Base-by-base conservation (phyloP, 2,113 vertebrate genomes). In the Oryzias melastigma region DNA sequence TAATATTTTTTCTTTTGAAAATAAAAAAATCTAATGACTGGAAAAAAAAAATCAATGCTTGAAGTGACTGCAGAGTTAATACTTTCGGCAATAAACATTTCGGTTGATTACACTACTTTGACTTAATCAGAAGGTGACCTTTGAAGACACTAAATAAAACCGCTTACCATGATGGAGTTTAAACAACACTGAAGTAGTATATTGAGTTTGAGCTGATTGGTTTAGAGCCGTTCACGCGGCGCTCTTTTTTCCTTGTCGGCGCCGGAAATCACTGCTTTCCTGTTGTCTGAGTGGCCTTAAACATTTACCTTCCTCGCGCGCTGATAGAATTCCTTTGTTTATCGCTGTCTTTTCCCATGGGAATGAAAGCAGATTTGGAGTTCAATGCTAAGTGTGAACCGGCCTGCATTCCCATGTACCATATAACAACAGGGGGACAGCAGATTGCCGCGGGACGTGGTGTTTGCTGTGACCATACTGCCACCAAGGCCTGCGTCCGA, bases 141-240 rank as follows among this genome's bases (percentile, higher is more conserved):
- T 89, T 87, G 82, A 87, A 80, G 84, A 75, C 80, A 73, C 71
- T 82, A 75, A 84, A 88, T 88, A 86, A 88, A 87, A 87, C 63
- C 63, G 63, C 74, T 86, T 71, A 86, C 88, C 85, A 74, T 77
- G 80, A 85, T 74, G 63, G 87, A 88, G 84, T 88, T 90, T 80
- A 90, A 90, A 84, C 75, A 75, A 76, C 84, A 80, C 77, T 69
- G 75, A 81, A 90, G 89, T 82, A 76, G 85, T 88, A 84, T 75
- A 89, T 89, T 87, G 81, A 73, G 73, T 90, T 91, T 85, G 75
- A 56, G 65, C 73, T 90, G 89, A 90, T 88, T 90, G 71, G 75
- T 76, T 89, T 75, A 73, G 84, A 87, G 84, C 64, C 44, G 49
- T 80, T 76, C 78, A 70, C 52, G 67, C 55, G 53, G 25, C 61